Base-by-base conservation (phyloP, 1,140 invertebrate species). In the Hestina assimilis region DNA sequence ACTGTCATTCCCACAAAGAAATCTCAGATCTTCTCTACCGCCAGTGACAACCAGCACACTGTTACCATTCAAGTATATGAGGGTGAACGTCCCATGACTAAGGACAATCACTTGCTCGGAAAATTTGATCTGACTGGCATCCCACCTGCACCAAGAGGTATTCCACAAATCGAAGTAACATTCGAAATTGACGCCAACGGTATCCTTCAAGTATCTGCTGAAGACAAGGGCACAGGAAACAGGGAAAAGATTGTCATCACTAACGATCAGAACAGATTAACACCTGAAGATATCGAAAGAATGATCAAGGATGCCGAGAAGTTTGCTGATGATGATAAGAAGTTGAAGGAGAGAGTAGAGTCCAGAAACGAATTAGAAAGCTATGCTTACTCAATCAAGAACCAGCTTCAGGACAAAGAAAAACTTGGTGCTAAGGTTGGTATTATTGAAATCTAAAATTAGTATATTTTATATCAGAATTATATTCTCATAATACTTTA, bases 1-100 rank as follows among this genome's bases (percentile, higher is more conserved):
- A 99, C 98, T 35, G 98, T 99, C 29, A 99, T 99, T 71, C 98
- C 98, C 11, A 99, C 98, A n/a, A 99, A 99, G 90, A 99, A 99
- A 83, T 98, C 97, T 3, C 98, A 99, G 83, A 98, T 99, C 69
- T 99, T 99, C 93, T 99, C 97, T 0, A 99, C 98, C 6, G 98
- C 98, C 33, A 96, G 97, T 11, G 98, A 99, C 79, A 99, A 99
- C 83, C 98, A 99, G 82, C 96, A 98, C 89, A 99, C 98, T 14
- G 98, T 99, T 4, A 99, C 98, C 28, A 99, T 99, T 82, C 97
- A 99, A 89, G 89, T 89, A 3, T 88, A 84, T 42, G 83, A 88
- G 35, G 83, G 98, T 75, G 98, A 99, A 90, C 94, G 98, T 79
- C 96, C 98, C 20, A 99, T 99, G 98, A 99, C 98, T 57, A 99